phyloP scores from a whole-genome alignment of 2,113 vertebrate genomes.

The Centropristis striata region DNA sequence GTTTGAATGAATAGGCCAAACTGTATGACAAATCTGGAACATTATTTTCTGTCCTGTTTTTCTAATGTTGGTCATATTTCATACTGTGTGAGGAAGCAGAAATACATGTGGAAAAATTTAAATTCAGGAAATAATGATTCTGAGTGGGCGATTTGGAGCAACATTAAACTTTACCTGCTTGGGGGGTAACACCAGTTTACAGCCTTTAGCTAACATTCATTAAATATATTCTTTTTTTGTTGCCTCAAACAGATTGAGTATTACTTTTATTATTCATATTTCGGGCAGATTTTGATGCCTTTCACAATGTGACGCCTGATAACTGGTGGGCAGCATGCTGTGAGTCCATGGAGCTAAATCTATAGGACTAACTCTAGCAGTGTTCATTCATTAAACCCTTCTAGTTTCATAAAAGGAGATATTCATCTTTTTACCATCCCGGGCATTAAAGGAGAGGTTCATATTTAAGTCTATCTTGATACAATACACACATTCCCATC shows the following conservation, averaged over 20 bases:
- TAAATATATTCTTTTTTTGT: not conserved
- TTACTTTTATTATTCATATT: no score
- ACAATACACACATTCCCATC: not conserved
- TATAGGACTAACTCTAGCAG: not conserved
- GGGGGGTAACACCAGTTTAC: not conserved
- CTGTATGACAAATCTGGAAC: not conserved
- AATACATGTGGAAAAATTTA: not conserved
- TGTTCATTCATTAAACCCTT: slow-evolving; percentile 3
- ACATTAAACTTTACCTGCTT: not conserved
- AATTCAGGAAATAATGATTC: not conserved
- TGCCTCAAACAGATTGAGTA: not conserved
- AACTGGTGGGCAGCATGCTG: not conserved
- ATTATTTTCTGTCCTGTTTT: not conserved
- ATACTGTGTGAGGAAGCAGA: not conserved
- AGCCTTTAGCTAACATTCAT: not conserved
- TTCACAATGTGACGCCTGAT: not conserved
- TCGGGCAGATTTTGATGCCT: no score
- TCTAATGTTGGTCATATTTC: not conserved
- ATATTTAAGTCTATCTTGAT: not conserved
- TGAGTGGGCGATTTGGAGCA: not conserved
- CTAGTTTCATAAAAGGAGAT: not conserved
- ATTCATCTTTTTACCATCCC: not conserved
- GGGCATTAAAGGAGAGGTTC: not conserved
- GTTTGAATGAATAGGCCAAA: not conserved
- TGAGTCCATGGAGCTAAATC: not conserved